A percentile compares a stretch with the other conserved stretches of the same genome.
These are phyloP conservation scores for Hesperia comma DNA, from an alignment of 2,888 invertebrate species.

Conservation along the genomic window DNA sequence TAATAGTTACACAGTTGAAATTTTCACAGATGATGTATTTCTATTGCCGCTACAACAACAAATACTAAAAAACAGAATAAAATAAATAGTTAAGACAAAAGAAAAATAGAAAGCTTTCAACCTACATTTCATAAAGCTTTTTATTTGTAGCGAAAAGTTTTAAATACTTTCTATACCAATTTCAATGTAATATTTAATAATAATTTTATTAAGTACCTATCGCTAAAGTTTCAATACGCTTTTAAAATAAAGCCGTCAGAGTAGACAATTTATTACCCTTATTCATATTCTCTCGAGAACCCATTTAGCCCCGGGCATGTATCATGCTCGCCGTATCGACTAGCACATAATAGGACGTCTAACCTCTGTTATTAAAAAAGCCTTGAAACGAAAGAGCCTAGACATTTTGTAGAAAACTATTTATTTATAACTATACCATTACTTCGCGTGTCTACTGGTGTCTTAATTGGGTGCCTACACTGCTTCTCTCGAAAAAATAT, in stretches of 20 bases:
- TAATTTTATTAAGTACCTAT: slow-evolving; percentile 7
- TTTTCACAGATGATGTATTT: no score
- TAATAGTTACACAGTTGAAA: no score
- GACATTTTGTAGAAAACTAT: background rate
- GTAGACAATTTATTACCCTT: slow-evolving; percentile 35
- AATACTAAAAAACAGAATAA: no score
- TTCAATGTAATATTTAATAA: background rate
- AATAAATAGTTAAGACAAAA: no score
- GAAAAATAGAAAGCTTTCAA: background rate
- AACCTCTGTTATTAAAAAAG: slow-evolving; percentile 34
- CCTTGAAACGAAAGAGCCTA: slow-evolving; percentile 1
- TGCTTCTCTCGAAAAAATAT: no score
- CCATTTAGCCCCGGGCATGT: slow-evolving; percentile 35
- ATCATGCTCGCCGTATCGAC: slow-evolving; percentile 34
- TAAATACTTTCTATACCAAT: background rate
- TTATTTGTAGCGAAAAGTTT: background rate
- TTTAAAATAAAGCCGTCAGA: slow-evolving; percentile 34
- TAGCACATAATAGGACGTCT: slow-evolving; percentile 32
- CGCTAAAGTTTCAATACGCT: slow-evolving; percentile 32
- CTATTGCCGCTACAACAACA: no score
- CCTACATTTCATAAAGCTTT: background rate
- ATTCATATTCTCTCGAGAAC: slow-evolving; percentile 36
- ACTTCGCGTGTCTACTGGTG: no score
- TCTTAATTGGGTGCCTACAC: no score
- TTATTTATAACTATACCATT: background rate